Percentiles rank a stretch among this genome's conserved stretches.
phyloP scores from a whole-genome alignment of 2,113 vertebrate species.

The Brachypteracias leptosomus region DNA sequence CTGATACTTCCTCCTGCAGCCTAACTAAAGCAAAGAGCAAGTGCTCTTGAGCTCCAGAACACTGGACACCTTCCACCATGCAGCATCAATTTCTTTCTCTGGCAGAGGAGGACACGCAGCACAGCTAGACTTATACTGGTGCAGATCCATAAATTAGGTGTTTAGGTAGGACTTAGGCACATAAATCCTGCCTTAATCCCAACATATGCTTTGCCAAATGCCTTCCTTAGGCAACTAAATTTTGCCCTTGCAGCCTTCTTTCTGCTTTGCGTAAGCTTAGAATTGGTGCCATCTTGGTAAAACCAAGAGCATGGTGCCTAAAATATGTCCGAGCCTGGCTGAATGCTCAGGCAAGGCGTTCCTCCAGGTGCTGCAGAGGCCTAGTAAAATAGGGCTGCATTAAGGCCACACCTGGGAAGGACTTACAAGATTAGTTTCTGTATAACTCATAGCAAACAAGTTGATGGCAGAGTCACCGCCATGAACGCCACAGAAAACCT shows the following conservation, averaged over 20 bases:
- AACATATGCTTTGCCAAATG: neutral
- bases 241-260: neutral
- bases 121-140: neutral
- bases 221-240: neutral
- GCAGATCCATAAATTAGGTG: neutral
- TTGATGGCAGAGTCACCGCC: neutral
- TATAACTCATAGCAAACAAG: neutral
- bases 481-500: neutral
- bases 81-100: neutral
- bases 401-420: neutral
- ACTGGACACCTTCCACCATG: neutral
- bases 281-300: neutral
- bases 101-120: neutral
- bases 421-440: neutral
- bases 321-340: neutral
- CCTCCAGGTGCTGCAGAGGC: neutral
- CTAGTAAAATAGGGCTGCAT: fast-evolving
- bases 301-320: fast-evolving
- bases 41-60: neutral
- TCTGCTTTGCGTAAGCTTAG: neutral
- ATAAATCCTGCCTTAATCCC: neutral
- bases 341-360: neutral
- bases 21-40: neutral
- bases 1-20: neutral
- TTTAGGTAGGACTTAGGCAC: neutral